Percentiles rank a stretch among this genome's conserved stretches.
Conservation (phyloP, 2,797 vertebrate species). For the Selene dorsalis region DNA sequence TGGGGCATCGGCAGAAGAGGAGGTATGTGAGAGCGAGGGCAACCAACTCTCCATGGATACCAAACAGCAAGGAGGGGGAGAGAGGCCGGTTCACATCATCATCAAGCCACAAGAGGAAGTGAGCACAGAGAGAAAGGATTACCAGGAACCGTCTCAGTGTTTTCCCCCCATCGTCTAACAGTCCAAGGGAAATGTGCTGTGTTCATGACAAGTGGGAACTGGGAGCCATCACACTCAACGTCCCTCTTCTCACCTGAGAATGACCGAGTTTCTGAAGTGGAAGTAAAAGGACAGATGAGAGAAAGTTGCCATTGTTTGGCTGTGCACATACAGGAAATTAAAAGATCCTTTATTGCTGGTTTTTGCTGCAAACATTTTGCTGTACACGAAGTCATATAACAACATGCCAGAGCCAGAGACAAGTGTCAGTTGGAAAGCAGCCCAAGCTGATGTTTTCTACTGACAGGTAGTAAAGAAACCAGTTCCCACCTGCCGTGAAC, state of each 20-base stretch:
- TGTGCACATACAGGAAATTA: neutral
- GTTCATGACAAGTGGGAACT: constrained; percentile 39
- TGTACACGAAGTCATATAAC: neutral
- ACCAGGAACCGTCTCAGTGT: constrained; percentile 66
- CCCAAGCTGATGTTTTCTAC: constrained; percentile 1
- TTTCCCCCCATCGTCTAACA: constrained; percentile 77
- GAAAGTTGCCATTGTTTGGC: constrained; percentile 6
- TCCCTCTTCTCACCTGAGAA: constrained; percentile 1
- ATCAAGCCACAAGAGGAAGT: constrained; percentile 79
- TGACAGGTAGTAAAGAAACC: neutral
- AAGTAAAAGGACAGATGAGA: neutral
- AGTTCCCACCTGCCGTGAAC: constrained; percentile 24
- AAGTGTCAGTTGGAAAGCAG: neutral
- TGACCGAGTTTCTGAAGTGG: neutral
- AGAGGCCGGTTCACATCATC: constrained; percentile 82
- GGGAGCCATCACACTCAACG: neutral
- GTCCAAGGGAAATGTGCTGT: neutral
- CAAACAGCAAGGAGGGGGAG: constrained; percentile 63
- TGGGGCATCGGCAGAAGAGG: constrained; percentile 82
- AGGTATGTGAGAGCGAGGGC: constrained; percentile 64
- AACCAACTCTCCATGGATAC: constrained; percentile 44
- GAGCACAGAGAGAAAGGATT: constrained; percentile 64
- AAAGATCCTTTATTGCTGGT: neutral
- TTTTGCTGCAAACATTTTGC: constrained; percentile 16
- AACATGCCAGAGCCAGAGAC: neutral